Evolutionary conservation across 2,113 vertebrate species (phyloP), one percentile per base, ranked within the genome.

Genomic region (Solea solea): DNA sequence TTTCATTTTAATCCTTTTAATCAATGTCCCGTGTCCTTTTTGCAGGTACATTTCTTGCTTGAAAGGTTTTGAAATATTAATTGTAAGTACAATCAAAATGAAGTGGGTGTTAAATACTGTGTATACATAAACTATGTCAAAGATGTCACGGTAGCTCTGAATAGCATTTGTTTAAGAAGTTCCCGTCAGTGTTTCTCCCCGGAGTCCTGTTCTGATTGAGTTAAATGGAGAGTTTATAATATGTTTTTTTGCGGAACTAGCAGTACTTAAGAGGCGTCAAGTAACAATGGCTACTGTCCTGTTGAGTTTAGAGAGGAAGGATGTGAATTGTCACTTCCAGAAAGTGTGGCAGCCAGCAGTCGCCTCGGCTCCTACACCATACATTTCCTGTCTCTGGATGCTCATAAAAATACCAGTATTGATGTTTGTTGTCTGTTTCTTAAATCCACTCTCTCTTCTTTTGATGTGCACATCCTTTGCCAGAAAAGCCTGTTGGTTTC

Each of bases 231-330:
- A 75, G 63, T 59, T 78, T 13, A 59, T 77, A 58, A 65, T 0
- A 25, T 63, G 12, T 42, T 45, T 42, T 45, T 60, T 39, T 49
- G 16, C 1, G 60, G 9, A 79, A 69, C 1, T 7, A n/a, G 15
- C 56, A n/a, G 10, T 49, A 65, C 65, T 67, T 21, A 40, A 52
- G 16, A 75, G 13, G 46, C 83, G 77, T 80, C 63, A 85, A 14
- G 8, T 40, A 78, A 66, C 72, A 62, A 16, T 9, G 27, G 46
- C 58, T 41, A 1, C 13, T 15, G 52, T 72, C 51, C 40, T 10
- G n/a, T 50, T 12, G 3, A 1, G 3, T 11, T 69, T 60, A 51
- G 40, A 71, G 0, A 74, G 88, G 87, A 92, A 91, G 89, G 89
- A 91, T 79, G 15, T 81, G 62, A 78, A 70, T 44, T 74, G 71